Evolutionary conservation across 2,888 invertebrate genomes (phyloP).

Genomic region (Sminthurinus aureus): DNA sequence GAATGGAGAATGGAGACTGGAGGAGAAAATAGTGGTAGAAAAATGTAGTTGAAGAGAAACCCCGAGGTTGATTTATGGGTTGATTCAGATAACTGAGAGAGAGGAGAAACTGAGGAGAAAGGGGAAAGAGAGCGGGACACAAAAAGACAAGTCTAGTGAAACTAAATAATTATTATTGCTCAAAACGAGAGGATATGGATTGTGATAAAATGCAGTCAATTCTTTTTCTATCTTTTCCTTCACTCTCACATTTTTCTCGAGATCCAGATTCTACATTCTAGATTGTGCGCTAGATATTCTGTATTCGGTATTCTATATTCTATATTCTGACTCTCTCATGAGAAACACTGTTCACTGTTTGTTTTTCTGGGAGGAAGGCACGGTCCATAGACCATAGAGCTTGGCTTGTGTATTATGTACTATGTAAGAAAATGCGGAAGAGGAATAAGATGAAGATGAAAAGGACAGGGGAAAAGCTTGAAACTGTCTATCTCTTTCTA

Average conservation of each 20-base stretch:
- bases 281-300: too few relatives aligned
- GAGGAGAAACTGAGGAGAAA: not conserved
- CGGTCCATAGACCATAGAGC: not conserved
- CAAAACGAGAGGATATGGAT: conserved; percentile 11
- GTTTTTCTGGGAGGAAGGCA: not conserved
- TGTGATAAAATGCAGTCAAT: conserved; percentile 12
- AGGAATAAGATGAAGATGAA: too few relatives aligned
- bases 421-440: not conserved
- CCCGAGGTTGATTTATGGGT: conserved; percentile 1
- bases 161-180: conserved; percentile 11
- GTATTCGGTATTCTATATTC: too few relatives aligned
- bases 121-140: conserved; percentile 10
- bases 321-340: too few relatives aligned
- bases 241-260: not conserved
- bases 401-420: not conserved
- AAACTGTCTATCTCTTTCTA: not conserved
- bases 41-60: not conserved
- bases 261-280: not conserved
- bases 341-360: not conserved
- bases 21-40: not conserved
- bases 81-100: not conserved
- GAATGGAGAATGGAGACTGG: not conserved
- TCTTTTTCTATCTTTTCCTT: not conserved
- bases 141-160: conserved; percentile 8
- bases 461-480: too few relatives aligned